Conservation (phyloP, 2,888 invertebrate genomes). For the Boloria selene region DNA sequence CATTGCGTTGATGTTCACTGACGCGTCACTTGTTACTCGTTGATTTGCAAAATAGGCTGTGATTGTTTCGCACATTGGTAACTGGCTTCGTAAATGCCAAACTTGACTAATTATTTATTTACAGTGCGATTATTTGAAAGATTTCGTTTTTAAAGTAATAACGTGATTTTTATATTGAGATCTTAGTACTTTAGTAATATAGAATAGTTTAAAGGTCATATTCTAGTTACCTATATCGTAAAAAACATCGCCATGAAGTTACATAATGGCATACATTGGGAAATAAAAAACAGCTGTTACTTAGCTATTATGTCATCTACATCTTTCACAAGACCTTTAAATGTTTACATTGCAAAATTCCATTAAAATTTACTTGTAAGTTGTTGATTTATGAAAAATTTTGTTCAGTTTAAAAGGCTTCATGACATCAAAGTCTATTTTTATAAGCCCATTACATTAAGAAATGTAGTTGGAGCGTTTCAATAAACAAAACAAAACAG, state of each 20-base stretch:
- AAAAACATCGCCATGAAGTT: too few species aligned
- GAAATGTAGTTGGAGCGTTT: too few species aligned
- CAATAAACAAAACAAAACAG: too few species aligned
- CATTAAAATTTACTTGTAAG: neutral
- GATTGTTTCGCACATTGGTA: conserved; percentile 36
- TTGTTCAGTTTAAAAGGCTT: neutral
- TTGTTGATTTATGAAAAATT: conserved; percentile 5
- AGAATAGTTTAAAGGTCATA: too few species aligned
- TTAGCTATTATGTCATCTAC: neutral
- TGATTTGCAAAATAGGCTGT: conserved; percentile 37
- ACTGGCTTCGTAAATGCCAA: neutral
- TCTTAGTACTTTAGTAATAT: too few species aligned
- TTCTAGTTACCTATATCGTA: too few species aligned
- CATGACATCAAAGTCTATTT: neutral
- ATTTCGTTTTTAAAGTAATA: too few species aligned
- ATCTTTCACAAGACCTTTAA: neutral
- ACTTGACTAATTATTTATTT: neutral
- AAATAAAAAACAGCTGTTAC: too few species aligned
- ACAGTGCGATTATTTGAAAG: too few species aligned
- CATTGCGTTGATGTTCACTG: conserved; percentile 46
- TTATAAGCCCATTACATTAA: too few species aligned
- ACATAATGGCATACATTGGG: too few species aligned
- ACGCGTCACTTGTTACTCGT: conserved; percentile 42
- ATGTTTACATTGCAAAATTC: neutral
- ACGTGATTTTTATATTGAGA: too few species aligned